Conservation (phyloP, 53 echinoderm and acorn worm genomes). For the Echinometra lucunter region DNA sequence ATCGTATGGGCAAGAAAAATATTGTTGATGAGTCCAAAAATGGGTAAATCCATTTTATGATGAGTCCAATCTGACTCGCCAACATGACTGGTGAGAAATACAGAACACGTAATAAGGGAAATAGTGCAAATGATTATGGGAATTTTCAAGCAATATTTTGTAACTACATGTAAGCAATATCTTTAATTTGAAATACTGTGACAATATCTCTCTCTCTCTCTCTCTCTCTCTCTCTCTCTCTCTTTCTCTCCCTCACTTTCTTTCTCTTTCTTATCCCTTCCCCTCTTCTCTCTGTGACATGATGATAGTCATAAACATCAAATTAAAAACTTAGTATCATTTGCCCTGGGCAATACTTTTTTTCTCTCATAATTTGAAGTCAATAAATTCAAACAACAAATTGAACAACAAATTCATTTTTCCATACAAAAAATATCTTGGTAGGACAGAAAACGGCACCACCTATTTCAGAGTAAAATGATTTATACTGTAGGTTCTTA, state of each 20-base stretch:
- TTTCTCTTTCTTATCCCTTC: background rate
- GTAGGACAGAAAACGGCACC: background rate
- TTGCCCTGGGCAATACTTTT: background rate
- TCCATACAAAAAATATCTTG: background rate
- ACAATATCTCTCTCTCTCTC: no score
- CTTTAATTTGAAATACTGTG: no score
- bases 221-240: no score
- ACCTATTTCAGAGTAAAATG: background rate
- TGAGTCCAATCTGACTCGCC: background rate
- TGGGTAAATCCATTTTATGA: background rate
- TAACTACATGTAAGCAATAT: no score
- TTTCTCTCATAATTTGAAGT: background rate
- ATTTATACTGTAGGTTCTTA: background rate
- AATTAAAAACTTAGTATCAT: background rate
- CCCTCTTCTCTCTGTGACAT: background rate
- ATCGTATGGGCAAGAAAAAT: slow-evolving; percentile 7
- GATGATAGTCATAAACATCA: background rate
- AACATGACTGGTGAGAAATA: background rate
- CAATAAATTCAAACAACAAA: background rate
- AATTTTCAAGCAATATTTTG: no score
- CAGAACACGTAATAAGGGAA: no score
- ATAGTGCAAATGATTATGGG: no score
- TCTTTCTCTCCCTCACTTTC: no score
- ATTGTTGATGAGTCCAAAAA: background rate
- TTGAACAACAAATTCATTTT: background rate